Evolutionary conservation across 1,140 invertebrate species (phyloP), one percentile per base, ranked within the genome.

Genomic region (Apocrypta bakeri): DNA sequence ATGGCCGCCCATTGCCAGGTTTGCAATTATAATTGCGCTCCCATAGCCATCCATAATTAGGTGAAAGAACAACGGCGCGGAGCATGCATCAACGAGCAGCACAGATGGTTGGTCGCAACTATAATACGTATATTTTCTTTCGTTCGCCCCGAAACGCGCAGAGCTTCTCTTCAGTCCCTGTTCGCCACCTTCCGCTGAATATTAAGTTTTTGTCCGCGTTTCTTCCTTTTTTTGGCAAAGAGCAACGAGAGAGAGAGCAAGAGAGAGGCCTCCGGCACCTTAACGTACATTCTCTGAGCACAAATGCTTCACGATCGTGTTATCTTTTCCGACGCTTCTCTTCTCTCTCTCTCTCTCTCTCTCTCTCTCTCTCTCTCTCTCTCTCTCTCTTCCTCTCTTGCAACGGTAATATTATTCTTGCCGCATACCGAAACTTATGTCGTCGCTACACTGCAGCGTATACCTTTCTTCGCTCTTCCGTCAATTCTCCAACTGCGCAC

Each of bases 371-470:
- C 33, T 37, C 33, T 37, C 33, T 37, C 33, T 37, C 33, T 37
- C 33, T 37, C 33, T 37, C 9, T 37, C 33, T 37, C 33, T 37
- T 9, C 9, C 33, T 4, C 33, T 56, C 48, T 85, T 83, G 87
- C 83, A 88, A 88, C 78, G 78, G 88, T 89, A 88, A 88, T 88
- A 88, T 88, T 89, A 84, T 85, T 85, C 72, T 87, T 86, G 82
- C 84, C 81, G 56, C 48, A 56, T 21, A 17, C 76, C 80, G 83
- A 75, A 56, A 73, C 83, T 72, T 83, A 69, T 82, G 84, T 85
- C 85, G 48, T 83, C 84, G 85, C 9, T n/a, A n/a, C 33, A 9
- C 33, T 83, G 71, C 68, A 79, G 31, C 48, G 14, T 56, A 56
- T 56, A 56, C 21, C 14, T 56, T 56, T 61, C 69, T 27, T 78